phyloP scores from a whole-genome alignment of 1,140 invertebrate species.

The Anoplophora glabripennis region DNA sequence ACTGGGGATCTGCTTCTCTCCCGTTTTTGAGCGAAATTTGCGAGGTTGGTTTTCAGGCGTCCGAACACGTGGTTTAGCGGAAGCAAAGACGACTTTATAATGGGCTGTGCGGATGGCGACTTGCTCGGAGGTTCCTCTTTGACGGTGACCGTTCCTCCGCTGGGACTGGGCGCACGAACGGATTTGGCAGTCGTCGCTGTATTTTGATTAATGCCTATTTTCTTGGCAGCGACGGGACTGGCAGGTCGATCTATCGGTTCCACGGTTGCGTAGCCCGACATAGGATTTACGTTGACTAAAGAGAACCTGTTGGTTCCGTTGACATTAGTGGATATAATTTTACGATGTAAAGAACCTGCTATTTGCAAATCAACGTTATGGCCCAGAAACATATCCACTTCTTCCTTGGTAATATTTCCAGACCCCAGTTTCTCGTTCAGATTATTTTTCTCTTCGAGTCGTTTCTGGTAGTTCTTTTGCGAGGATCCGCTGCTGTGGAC shows the following conservation, averaged over 20 bases:
- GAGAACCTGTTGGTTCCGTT: slow-evolving; percentile 53
- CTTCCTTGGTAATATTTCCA: slow-evolving; percentile 5
- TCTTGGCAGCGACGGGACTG: slow-evolving; percentile 8
- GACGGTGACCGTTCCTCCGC: slow-evolving; percentile 43
- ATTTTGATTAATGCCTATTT: slow-evolving; percentile 14
- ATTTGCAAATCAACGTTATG: too few species aligned
- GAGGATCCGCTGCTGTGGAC: slow-evolving; percentile 38
- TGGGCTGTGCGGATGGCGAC: slow-evolving; percentile 43
- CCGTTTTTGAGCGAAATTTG: slow-evolving; percentile 47
- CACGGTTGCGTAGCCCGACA: slow-evolving; percentile 56
- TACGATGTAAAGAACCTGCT: slow-evolving; percentile 21
- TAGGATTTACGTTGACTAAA: slow-evolving; percentile 54
- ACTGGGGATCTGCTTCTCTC: slow-evolving; percentile 51
- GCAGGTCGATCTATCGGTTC: slow-evolving; percentile 41
- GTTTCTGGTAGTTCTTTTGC: slow-evolving; percentile 24
- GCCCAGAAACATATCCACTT: slow-evolving; percentile 10
- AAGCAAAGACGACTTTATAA: slow-evolving; percentile 52
- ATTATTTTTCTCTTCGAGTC: slow-evolving; percentile 22
- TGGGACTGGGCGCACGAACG: slow-evolving; percentile 43
- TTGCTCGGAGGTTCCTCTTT: slow-evolving; percentile 41
- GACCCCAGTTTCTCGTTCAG: slow-evolving; percentile 15
- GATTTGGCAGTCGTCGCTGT: slow-evolving; percentile 20
- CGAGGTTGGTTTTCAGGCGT: slow-evolving; percentile 60
- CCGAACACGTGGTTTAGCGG: slow-evolving; percentile 63
- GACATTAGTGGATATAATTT: slow-evolving; percentile 26